phyloP scores from a whole-genome alignment of 2,888 invertebrate species.

The Drosophila buzzatii region DNA sequence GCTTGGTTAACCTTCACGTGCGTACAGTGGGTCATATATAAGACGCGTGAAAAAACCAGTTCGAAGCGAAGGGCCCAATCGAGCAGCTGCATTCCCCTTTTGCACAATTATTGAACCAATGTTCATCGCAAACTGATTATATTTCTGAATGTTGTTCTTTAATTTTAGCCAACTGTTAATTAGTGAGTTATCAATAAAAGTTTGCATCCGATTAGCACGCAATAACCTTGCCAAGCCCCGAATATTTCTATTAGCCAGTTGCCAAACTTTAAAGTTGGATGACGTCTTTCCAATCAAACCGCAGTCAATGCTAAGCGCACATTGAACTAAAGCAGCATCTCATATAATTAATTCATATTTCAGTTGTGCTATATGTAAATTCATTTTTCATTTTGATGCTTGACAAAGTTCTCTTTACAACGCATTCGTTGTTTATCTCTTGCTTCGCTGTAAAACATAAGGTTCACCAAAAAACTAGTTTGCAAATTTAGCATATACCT shows the following conservation, averaged over 20 bases:
- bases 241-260: constrained; percentile 24
- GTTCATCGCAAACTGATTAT: not conserved
- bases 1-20: constrained; percentile 39
- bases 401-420: constrained; percentile 21
- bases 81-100: constrained; percentile 11
- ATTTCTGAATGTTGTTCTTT: constrained; percentile 4
- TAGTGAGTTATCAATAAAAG: constrained; percentile 45
- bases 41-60: constrained; percentile 46
- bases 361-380: constrained; percentile 1
- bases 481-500: constrained; percentile 3
- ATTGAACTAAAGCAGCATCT: constrained; percentile 41
- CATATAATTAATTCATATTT: constrained; percentile 40
- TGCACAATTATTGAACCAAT: not conserved
- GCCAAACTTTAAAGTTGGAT: constrained; percentile 15
- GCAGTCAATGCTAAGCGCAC: constrained; percentile 49
- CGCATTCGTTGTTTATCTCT: constrained; percentile 25
- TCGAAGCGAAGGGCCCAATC: constrained; percentile 47
- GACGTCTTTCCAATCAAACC: constrained; percentile 32
- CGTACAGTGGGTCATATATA: constrained; percentile 36
- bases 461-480: constrained; percentile 7
- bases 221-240: constrained; percentile 48
- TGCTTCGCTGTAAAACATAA: not conserved
- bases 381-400: constrained; percentile 10
- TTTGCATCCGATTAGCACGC: constrained; percentile 52
- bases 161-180: constrained; percentile 12